Base-by-base conservation (phyloP, 1,140 invertebrate genomes). In the Drosophila nikananu region DNA sequence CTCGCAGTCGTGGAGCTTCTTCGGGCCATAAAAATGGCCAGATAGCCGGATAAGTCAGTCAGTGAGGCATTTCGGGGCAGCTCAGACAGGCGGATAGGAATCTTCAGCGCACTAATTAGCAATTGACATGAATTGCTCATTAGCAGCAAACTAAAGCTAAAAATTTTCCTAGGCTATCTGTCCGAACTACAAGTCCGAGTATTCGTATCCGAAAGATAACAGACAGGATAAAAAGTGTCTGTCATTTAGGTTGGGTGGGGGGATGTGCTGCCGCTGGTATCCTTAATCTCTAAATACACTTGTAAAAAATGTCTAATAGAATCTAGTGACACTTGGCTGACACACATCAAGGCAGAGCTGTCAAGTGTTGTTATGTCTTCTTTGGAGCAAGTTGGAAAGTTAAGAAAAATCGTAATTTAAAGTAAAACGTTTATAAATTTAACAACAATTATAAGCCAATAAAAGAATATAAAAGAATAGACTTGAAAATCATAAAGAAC, bases 41-140 rank as follows among this genome's bases (percentile, higher is more conserved):
- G 86, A 89, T 90, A 68, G 62, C 52, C 54, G 63, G 63, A 68
- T 71, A 90, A 89, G 87, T 89, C 83, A 91, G 77, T 78, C 65
- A 64, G 54, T 74, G 68, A 74, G 71, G 54, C 70, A 73, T 72
- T 71, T 77, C 59, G 60, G 72, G 72, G 72, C 73, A 71, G 67
- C 67, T 71, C 67, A 68, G 72, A 77, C 80, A 77, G 73, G 64
- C 83, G 90, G 87, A 91, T 91, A 83, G 68, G 86, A 91, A 91
- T 91, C 83, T 89, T 67, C 83, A 76, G 66, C 86, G 86, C 75
- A 91, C 89, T 91, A 91, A 91, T 91, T 91, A 91, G 87, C 87
- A 91, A 91, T 91, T 91, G 87, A 91, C 87, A 91, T 91, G 83
- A 91, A 91, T 91, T 91, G 87, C 83, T 91, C 87, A 91, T 91